Evolutionary conservation across 2,797 vertebrate species (phyloP).

Genomic region (Cyprinodon diabolis): DNA sequence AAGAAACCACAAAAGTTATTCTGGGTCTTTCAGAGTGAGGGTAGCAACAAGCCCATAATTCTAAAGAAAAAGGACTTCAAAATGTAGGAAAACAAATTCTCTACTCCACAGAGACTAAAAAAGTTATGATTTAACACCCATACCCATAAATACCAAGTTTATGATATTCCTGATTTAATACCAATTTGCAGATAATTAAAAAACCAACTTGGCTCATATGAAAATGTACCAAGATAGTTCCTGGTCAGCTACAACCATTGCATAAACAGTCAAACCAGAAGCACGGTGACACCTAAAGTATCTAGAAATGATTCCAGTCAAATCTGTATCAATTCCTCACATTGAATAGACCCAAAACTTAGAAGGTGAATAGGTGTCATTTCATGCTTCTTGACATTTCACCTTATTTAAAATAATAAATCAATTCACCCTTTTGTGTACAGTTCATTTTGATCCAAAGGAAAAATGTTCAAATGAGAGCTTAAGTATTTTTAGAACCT

Average conservation of each 20-base stretch:
- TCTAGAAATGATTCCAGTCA: not conserved
- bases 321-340: not conserved
- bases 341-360: not conserved
- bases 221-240: not conserved
- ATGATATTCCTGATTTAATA: too few species aligned
- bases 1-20: too few species aligned
- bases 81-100: too few species aligned
- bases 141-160: too few species aligned
- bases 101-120: too few species aligned
- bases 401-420: not conserved
- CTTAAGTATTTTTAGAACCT: not conserved
- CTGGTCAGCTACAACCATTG: not conserved
- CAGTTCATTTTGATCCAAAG: constrained; percentile 5
- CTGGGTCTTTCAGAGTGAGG: too few species aligned
- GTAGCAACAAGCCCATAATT: too few species aligned
- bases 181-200: too few species aligned
- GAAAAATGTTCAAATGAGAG: not conserved
- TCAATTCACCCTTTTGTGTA: not conserved
- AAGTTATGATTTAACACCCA: too few species aligned
- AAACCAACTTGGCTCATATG: not conserved
- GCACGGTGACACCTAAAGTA: not conserved
- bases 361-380: not conserved
- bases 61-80: too few species aligned
- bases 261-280: not conserved
- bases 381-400: constrained; percentile 4